phyloP scores from a whole-genome alignment of 2,797 vertebrate species.

The Rhadinocentrus ornatus region DNA sequence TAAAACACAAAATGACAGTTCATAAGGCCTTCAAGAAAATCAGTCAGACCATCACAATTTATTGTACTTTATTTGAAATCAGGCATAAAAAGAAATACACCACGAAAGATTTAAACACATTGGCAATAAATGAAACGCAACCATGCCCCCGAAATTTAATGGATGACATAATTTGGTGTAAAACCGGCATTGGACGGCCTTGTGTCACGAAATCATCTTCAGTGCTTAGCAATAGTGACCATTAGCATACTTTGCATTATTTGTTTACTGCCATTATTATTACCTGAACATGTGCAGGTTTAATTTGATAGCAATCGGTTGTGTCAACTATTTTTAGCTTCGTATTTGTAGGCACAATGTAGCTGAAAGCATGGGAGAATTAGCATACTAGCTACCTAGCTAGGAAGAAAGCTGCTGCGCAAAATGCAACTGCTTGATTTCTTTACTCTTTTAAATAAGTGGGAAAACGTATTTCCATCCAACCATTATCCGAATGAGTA shows the following conservation, averaged over 20 bases:
- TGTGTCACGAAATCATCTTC: accelerated
- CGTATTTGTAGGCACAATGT: no score
- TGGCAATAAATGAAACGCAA: background rate
- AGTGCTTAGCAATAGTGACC: background rate
- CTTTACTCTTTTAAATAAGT: accelerated
- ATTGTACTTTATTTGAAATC: background rate
- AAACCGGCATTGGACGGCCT: slow-evolving; percentile 35
- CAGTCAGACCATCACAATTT: background rate
- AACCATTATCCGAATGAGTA: background rate
- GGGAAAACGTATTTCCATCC: accelerated
- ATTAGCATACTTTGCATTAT: accelerated
- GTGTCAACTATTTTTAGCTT: accelerated
- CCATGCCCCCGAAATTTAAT: background rate
- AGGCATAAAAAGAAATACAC: background rate
- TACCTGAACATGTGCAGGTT: background rate
- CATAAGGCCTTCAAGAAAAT: background rate
- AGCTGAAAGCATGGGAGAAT: slow-evolving; percentile 62
- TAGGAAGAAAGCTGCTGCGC: slow-evolving; percentile 9
- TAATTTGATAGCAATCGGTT: accelerated
- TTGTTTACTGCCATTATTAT: background rate
- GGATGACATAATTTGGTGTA: background rate
- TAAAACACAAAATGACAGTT: no score
- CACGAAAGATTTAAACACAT: background rate
- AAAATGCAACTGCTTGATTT: background rate
- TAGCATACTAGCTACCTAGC: slow-evolving; percentile 41